Evolutionary conservation across 2,888 invertebrate species (phyloP).

Genomic region (Macaria notata): DNA sequence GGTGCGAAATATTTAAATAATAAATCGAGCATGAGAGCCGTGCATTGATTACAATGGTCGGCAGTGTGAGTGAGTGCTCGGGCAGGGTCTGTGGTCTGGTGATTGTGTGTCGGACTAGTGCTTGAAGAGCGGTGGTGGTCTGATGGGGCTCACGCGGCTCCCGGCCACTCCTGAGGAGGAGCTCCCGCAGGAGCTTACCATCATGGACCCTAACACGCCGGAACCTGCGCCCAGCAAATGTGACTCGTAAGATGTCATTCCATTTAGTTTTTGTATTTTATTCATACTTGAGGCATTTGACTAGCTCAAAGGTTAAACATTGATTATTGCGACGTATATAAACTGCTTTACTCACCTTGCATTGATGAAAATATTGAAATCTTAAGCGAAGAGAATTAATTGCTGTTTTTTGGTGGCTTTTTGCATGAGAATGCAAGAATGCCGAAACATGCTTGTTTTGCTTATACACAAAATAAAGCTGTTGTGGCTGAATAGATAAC

Average conservation of each 20-base stretch:
- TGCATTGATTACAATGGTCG: slow-evolving; percentile 50
- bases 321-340: too few species aligned
- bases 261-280: too few species aligned
- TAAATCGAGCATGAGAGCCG: slow-evolving; percentile 29
- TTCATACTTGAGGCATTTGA: too few species aligned
- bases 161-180: slow-evolving; percentile 72
- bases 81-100: slow-evolving; percentile 39
- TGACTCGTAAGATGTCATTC: slow-evolving; percentile 54
- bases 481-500: slow-evolving; percentile 1
- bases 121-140: slow-evolving; percentile 48
- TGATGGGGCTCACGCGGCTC: slow-evolving; percentile 72
- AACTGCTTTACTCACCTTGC: too few species aligned
- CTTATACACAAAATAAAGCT: background rate
- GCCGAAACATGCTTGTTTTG: too few species aligned
- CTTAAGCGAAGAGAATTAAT: too few species aligned
- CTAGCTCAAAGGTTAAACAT: too few species aligned
- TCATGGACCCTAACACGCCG: slow-evolving; percentile 50
- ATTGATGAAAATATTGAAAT: too few species aligned
- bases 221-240: slow-evolving; percentile 48
- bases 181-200: slow-evolving; percentile 47
- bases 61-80: slow-evolving; percentile 51
- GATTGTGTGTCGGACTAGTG: slow-evolving; percentile 62
- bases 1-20: slow-evolving; percentile 36
- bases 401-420: too few species aligned
- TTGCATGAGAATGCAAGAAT: too few species aligned